Percentiles rank a stretch among this genome's conserved stretches.
Conservation (phyloP, 1,140 invertebrate genomes). For the Calosoma granatense region DNA sequence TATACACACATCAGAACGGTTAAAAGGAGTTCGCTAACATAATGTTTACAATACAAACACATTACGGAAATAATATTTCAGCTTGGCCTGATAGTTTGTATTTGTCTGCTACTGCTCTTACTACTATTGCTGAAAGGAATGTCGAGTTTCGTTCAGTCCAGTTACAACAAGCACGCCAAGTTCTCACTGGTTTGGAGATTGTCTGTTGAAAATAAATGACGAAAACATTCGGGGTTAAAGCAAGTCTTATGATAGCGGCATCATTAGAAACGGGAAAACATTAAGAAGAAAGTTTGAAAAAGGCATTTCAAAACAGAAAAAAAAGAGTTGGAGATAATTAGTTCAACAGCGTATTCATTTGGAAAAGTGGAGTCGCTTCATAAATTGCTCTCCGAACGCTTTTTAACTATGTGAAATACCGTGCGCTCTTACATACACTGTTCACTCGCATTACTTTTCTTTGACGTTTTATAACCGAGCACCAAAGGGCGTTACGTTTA, state of each 20-base stretch:
- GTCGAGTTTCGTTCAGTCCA: no score
- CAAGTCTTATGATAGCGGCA: background rate
- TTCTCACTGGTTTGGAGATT: no score
- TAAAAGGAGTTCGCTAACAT: background rate
- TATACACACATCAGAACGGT: background rate
- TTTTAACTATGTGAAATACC: no score
- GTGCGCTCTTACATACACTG: no score
- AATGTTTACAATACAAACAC: constrained; percentile 9
- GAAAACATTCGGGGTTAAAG: background rate
- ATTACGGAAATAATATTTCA: constrained; percentile 7
- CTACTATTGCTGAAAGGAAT: no score
- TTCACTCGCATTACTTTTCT: no score
- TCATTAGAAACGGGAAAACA: background rate
- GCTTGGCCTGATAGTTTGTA: background rate
- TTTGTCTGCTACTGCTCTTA: background rate
- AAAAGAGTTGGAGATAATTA: background rate
- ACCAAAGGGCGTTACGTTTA: no score
- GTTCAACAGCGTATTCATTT: background rate
- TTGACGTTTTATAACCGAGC: no score
- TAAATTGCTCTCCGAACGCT: no score
- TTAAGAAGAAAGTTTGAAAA: background rate
- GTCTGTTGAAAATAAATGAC: background rate
- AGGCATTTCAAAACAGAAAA: background rate
- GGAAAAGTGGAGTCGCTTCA: no score
- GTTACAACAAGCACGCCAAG: no score